Base-by-base conservation (phyloP, 2,113 vertebrate species). In the Anarhynchus alexandrinus region DNA sequence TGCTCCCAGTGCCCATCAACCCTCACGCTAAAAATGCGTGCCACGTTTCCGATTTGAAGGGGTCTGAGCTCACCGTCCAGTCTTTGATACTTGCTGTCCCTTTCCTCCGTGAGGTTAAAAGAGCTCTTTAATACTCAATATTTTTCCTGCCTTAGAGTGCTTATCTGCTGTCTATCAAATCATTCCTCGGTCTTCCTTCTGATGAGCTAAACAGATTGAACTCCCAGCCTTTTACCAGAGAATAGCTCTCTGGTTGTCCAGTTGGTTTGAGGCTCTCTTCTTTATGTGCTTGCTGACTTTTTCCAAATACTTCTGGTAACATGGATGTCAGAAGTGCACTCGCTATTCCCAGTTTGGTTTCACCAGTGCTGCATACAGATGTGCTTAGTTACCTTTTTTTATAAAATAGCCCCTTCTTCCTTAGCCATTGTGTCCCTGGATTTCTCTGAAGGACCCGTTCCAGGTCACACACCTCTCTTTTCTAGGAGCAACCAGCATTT, bases 31-130 rank as follows among this genome's bases (percentile, higher is more conserved):
- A 96, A 86, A 78, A 82, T 40, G 84, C 42, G 69, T 45, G n/a
- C 76, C 30, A 4, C 21, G 0, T 87, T 85, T 78, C 69, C 0
- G 0, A 26, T 71, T 43, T 64, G 59, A 86, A 86, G 0, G 0
- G 20, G 36, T 62, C 73, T 86, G 55, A 86, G n/a, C 47, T 87
- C 51, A 30, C 69, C 61, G 32, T 64, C 23, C 69, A 40, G 25
- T 42, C 69, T 92, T 91, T 64, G 47, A 36, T 43, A 67, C 64
- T 93, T 82, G n/a, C 55, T 40, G 32, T 91, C 65, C 30, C 77
- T 95, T 95, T 91, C 43, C 30, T 87, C 36, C 23, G 40, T 5
- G 51, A 84, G n/a, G 32, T 66, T 91, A 64, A 81, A 95, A 77
- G 49, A 74, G 25, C 17, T 86, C 26, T 65, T 86, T 34, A 38